These are phyloP conservation scores for Imbricaverruca yamaguchii DNA, from an alignment of 2,888 invertebrate species.

Conservation along the genomic window DNA sequence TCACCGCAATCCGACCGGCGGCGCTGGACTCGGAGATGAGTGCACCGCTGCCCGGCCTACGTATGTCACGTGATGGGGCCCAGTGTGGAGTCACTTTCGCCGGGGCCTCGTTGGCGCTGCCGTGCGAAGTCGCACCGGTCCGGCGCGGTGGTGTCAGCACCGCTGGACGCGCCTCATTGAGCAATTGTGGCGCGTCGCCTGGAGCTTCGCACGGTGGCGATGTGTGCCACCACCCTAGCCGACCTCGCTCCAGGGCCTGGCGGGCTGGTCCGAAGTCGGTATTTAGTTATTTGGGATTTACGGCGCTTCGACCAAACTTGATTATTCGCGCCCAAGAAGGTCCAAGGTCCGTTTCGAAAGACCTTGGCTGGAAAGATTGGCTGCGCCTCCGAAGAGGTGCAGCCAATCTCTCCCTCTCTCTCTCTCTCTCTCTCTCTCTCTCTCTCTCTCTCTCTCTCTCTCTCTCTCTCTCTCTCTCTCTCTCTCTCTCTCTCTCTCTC, in stretches of 20 bases:
- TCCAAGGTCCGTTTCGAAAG: neutral
- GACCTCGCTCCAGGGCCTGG: neutral
- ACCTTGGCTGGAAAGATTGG: neutral
- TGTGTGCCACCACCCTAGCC: neutral
- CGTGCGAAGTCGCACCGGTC: neutral
- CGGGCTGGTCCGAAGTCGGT: neutral
- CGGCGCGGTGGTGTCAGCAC: neutral
- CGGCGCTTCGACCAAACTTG: neutral
- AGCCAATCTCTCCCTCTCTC: too few relatives aligned
- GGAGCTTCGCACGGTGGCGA: neutral
- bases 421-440: too few relatives aligned
- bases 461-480: too few relatives aligned
- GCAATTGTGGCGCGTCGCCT: neutral
- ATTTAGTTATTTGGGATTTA: neutral
- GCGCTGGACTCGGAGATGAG: neutral
- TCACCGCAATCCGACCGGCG: neutral
- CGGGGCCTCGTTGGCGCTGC: neutral
- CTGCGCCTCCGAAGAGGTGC: too few relatives aligned
- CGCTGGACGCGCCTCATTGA: neutral
- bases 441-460: too few relatives aligned
- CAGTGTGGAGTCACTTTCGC: neutral
- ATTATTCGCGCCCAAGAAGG: neutral
- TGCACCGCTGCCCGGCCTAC: neutral
- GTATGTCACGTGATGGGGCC: neutral
- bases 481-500: too few relatives aligned